These are phyloP conservation scores for Gymnoscopelus braueri DNA, from an alignment of 2,797 vertebrate genomes.

Conservation along the genomic window DNA sequence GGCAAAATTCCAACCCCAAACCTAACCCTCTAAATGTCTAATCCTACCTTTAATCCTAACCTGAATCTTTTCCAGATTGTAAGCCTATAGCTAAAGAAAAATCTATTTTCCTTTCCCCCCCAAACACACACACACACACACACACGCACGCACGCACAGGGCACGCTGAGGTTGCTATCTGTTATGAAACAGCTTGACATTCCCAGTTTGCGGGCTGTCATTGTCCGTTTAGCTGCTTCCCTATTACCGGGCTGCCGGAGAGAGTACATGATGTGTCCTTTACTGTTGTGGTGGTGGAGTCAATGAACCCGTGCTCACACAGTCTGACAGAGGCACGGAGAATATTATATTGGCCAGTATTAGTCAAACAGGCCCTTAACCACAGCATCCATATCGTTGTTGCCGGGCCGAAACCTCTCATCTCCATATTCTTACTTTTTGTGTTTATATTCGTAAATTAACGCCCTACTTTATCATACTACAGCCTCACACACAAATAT, in stretches of 20 bases:
- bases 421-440: too few relatives aligned
- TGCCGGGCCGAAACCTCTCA: too few relatives aligned
- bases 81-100: too few relatives aligned
- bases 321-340: slow-evolving; percentile 40
- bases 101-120: too few relatives aligned
- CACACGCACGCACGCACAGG: not conserved
- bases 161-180: slow-evolving; percentile 1
- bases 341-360: slow-evolving; percentile 22
- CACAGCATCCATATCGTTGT: not conserved
- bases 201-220: slow-evolving; percentile 8
- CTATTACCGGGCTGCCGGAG: slow-evolving; percentile 47
- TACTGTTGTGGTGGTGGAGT: slow-evolving; percentile 40
- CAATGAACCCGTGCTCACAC: slow-evolving; percentile 42
- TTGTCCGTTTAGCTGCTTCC: slow-evolving; percentile 48
- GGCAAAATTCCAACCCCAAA: too few relatives aligned
- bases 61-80: too few relatives aligned
- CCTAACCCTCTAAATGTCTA: too few relatives aligned
- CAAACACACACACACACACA: not conserved
- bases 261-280: slow-evolving; percentile 49
- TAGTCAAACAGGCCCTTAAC: slow-evolving; percentile 46
- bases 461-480: too few relatives aligned
- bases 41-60: too few relatives aligned
- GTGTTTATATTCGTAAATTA: too few relatives aligned
- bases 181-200: slow-evolving; percentile 21
- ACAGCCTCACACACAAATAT: too few relatives aligned